Base-by-base conservation (phyloP, 2,888 invertebrate species). In the Drosophila neonasuta region DNA sequence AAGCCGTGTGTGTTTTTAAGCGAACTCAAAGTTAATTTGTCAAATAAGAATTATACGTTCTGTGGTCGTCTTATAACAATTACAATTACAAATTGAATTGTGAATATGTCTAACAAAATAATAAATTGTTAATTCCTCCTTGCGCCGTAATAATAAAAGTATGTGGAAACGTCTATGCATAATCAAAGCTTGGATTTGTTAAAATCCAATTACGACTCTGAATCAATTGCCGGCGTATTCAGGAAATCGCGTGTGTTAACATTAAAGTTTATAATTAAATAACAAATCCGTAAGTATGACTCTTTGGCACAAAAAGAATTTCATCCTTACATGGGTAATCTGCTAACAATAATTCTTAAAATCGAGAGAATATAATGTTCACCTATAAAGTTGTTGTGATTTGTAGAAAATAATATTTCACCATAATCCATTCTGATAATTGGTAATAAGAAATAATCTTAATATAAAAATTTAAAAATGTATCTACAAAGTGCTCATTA, bases 241-340 rank as follows among this genome's bases (percentile, higher is more conserved):
- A 52, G 36, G n/a, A 15, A 41, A 15, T 7, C 13, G 24, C 4
- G 6, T 41, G 9, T 29, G 39, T 15, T 9, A 10, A 9, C 15
- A 7, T 11, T 30, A 30, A 30, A 4, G n/a, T 10, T 20, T 0
- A 55, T 24, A 9, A 13, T 9, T 9, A 20, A 44, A 34, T 34
- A 20, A 34, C 7, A 34, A 32, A 17, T 11, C 17, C 11, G 52
- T 52, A 42, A 42, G 52, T 52, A 24, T 24, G 24, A 24, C 24
- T 24, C 6, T 24, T 24, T 5, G 24, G 24, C 24, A 24, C 24
- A 24, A 24, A 24, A 24, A 5, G 1, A 6, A 24, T 24, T 24
- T 24, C 24, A 24, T 24, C 24, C 24, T 24, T 24, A 24, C 24
- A 24, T 24, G 24, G 5, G 24, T 24, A 24, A 24, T 24, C 6